phyloP scores from a whole-genome alignment of 2,888 invertebrate species.

The Pseudolycoriella hygida region DNA sequence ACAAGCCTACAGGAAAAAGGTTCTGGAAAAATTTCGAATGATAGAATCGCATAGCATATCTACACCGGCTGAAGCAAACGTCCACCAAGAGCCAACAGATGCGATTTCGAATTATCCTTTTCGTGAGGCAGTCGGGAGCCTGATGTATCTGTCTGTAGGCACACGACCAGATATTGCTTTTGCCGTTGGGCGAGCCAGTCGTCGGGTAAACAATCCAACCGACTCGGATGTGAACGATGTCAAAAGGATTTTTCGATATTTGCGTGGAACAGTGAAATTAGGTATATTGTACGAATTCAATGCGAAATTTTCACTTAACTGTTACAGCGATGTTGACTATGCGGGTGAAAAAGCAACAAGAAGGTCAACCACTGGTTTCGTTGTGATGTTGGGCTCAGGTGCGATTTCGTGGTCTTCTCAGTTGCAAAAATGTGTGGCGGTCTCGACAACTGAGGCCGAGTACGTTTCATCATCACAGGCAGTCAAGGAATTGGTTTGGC shows the following conservation, averaged over 20 bases:
- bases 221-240: conserved; percentile 7
- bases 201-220: conserved; percentile 8
- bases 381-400: conserved; percentile 10
- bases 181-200: conserved; percentile 6
- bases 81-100: no score
- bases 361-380: conserved; percentile 12
- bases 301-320: conserved; percentile 2
- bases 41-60: conserved; percentile 8
- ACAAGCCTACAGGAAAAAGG: conserved; percentile 7
- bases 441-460: conserved; percentile 14
- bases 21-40: conserved; percentile 10
- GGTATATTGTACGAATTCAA: conserved; percentile 4
- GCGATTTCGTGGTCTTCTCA: conserved; percentile 7
- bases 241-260: conserved; percentile 10
- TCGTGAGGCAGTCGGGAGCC: conserved; percentile 8
- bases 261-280: conserved; percentile 7
- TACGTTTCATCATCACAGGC: conserved; percentile 11
- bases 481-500: conserved; percentile 11
- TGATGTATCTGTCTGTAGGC: conserved; percentile 9
- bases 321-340: conserved; percentile 12
- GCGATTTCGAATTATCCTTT: neutral
- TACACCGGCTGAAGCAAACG: conserved; percentile 4
- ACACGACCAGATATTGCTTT: conserved; percentile 10
- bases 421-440: conserved; percentile 7
- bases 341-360: conserved; percentile 11